phyloP scores from a whole-genome alignment of 2,113 vertebrate species.

The Steatornis caripensis region DNA sequence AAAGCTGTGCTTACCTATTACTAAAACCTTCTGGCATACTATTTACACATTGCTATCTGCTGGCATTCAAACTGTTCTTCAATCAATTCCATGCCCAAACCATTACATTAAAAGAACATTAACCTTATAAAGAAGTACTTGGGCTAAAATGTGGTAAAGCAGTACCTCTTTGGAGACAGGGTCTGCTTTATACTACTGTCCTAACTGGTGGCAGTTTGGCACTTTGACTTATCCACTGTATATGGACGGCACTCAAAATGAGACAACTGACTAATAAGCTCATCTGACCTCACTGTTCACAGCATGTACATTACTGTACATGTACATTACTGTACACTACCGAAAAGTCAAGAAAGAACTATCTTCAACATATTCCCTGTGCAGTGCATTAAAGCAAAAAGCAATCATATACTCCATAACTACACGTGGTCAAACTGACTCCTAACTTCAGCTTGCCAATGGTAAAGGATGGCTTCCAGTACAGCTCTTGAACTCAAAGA shows the following conservation, averaged over 20 bases:
- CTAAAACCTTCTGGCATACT: neutral
- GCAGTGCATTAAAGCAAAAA: neutral
- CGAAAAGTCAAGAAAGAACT: neutral
- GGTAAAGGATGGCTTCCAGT: neutral
- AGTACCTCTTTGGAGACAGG: neutral
- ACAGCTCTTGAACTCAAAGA: neutral
- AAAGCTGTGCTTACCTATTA: neutral
- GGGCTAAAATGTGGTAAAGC: neutral
- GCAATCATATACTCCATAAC: neutral
- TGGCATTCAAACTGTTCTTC: neutral
- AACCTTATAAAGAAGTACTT: neutral
- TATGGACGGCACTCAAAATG: neutral
- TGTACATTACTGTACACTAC: neutral
- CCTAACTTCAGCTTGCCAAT: neutral
- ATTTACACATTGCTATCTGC: neutral
- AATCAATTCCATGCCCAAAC: neutral
- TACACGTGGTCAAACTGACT: neutral
- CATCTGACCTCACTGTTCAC: neutral
- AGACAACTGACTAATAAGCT: neutral
- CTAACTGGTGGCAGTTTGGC: neutral
- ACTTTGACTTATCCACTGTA: neutral
- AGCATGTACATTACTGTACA: neutral
- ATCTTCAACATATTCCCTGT: neutral
- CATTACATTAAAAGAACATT: neutral
- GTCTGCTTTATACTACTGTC: neutral